Base-by-base conservation (phyloP, 35 echinoderm and acorn worm species). In the Heliocidaris tuberculata region DNA sequence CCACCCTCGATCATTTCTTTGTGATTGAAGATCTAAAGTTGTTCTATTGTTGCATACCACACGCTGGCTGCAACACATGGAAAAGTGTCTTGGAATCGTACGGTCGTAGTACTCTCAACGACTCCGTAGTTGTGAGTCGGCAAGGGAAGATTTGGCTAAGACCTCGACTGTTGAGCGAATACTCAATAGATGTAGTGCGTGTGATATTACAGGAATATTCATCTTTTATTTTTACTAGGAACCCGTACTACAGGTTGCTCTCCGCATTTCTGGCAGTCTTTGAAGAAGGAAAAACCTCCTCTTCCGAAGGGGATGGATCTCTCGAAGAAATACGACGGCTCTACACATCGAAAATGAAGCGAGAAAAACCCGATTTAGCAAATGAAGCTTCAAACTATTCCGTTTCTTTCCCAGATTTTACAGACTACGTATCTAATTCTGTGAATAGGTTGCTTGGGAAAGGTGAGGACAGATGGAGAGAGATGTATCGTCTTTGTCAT, bases 21-120 rank as follows among this genome's bases (percentile, higher is more conserved):
- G 87, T 89, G 31, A 48, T 48, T 19, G 87, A 89, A 42, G 19
- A 89, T n/a, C 12, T 7, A 9, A 89, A 89, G 30, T 89, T 89
- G 47, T 42, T 89, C 31, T 89, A 89, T 89, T 89, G 87, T 89
- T 89, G 87, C 87, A 48, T 89, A 89, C 87, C 87, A 89, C 87
- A 89, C 87, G 87, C 87, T 32, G 87, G 87, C 31, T 89, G 87
- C 19, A 48, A 89, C 47, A 42, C 31, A 32, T 31, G 21, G 31
- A 89, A 89, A 42, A 32, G 0, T 35, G 42, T 89, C 32, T 12
- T 15, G 4, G 31, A 5, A 42, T 32, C 31, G 47, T 30, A 89
- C 32, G 47, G 15, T 19, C 3, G 87, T 5, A 19, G 87, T n/a
- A 89, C 32, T 7, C 31, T n/a, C 87, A 32, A 42, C 85, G 10